Percentiles rank a stretch among this genome's conserved stretches.
phyloP scores from a whole-genome alignment of 2,797 vertebrate genomes.

The Pampus argenteus region DNA sequence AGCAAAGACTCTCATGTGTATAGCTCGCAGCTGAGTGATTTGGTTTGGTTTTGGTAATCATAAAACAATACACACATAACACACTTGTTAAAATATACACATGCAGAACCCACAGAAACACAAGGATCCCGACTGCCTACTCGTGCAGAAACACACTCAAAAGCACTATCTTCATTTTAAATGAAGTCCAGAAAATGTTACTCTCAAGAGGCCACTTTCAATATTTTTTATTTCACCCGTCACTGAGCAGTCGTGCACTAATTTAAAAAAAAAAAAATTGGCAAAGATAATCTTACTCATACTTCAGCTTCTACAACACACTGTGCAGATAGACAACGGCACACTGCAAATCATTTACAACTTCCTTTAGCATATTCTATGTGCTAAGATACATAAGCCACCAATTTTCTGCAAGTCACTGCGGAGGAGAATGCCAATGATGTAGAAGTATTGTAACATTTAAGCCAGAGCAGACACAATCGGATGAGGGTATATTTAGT shows the following conservation, averaged over 20 bases:
- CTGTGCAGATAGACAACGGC: background rate
- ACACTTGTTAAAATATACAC: conserved; percentile 27
- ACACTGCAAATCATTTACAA: conserved; percentile 6
- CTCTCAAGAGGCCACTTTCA: conserved; percentile 12
- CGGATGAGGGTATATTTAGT: conserved; percentile 55
- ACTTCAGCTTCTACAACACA: conserved; percentile 11
- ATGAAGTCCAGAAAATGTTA: conserved; percentile 2
- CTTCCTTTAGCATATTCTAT: conserved; percentile 18
- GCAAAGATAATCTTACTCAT: conserved; percentile 8
- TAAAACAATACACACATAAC: conserved; percentile 20
- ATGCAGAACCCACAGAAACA: too few species aligned
- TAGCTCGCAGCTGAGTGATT: conserved; percentile 8
- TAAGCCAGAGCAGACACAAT: conserved; percentile 51
- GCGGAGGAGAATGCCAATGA: conserved; percentile 26
- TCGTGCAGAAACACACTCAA: background rate
- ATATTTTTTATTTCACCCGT: background rate
- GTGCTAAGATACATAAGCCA: conserved; percentile 28
- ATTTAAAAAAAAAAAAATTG: conserved; percentile 7
- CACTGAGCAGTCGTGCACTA: background rate
- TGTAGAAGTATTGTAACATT: conserved; percentile 53
- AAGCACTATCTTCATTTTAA: conserved; percentile 15
- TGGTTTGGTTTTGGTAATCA: conserved; percentile 13
- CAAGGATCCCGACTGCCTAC: too few species aligned
- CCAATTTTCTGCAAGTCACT: conserved; percentile 39
- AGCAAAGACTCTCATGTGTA: conserved; percentile 10